Evolutionary conservation across 2,113 vertebrate genomes (phyloP), one percentile per base, ranked within the genome.

Genomic region (Cercopithecus mona): DNA sequence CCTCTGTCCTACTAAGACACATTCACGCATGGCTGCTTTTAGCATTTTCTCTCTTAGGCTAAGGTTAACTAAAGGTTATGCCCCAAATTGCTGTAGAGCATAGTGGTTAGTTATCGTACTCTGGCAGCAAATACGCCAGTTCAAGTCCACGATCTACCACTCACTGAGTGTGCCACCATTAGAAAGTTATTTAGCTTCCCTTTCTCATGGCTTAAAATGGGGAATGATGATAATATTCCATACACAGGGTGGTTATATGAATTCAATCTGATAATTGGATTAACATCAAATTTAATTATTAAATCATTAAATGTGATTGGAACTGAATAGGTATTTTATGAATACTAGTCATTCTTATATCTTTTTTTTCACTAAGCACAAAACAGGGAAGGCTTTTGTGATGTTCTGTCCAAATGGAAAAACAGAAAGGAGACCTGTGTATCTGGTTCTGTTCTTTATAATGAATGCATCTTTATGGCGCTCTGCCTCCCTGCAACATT

Each of bases 81-180:
- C 11, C 11, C 38, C 32, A 4, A 9, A 27, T 38, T 72, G 73
- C 38, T 40, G 1, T 8, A 30, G 1, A 38, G 32, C 2, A 22
- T 8, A 2, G 0, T 16, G 27, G 8, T 32, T 40, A 48, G 14
- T 66, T 59, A 23, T 0, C 9, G 6, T 5, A 12, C 5, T n/a
- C 5, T 45, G 57, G 12, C 64, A 13, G 6, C 40, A 27, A 61
- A 48, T 13, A 17, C 35, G 45, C 16, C 1, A 20, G 61, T 38
- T 90, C 48, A 68, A 85, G 52, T 8, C 27, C 48, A 45, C 30
- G 13, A 5, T 61, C 59, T 66, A 5, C 8, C 23, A 2, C 25
- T 70, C 43, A 7, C 2, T 0, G 16, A 72, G 7, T 6, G 6
- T 14, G 16, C 27, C 57, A 20, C 76, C 7, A 80, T 12, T 22